A percentile compares a stretch with the other conserved stretches of the same genome.
Conservation (phyloP, 2,888 invertebrate genomes). For the Coenonympha glycerion region DNA sequence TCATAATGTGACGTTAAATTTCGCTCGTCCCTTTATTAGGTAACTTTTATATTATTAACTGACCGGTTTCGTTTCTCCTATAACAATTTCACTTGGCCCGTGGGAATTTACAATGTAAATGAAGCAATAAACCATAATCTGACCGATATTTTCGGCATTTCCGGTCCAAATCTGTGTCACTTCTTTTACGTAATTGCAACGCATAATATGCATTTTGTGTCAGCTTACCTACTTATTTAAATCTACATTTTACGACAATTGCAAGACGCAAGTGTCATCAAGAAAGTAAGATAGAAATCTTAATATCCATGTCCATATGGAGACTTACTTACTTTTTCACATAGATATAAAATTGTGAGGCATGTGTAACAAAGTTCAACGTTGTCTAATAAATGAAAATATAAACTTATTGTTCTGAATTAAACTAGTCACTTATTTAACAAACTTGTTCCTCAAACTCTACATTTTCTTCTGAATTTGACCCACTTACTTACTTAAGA, state of each 20-base stretch:
- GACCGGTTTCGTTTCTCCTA: slow-evolving; percentile 38
- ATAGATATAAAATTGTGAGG: not conserved
- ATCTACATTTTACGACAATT: slow-evolving; percentile 17
- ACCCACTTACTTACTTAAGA: not conserved
- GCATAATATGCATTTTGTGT: slow-evolving; percentile 16
- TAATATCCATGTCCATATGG: not conserved
- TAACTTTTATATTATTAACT: slow-evolving; percentile 38
- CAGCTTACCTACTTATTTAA: no score
- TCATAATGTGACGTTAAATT: slow-evolving; percentile 36
- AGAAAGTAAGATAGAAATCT: slow-evolving; percentile 3
- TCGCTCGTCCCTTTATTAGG: slow-evolving; percentile 38
- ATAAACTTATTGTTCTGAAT: slow-evolving; percentile 2
- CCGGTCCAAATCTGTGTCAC: slow-evolving; percentile 31
- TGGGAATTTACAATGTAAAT: slow-evolving; percentile 47
- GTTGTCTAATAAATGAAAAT: not conserved
- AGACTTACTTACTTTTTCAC: not conserved
- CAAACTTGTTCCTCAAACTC: not conserved
- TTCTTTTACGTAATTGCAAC: slow-evolving; percentile 31
- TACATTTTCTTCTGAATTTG: not conserved
- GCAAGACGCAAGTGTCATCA: slow-evolving; percentile 14
- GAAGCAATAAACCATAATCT: slow-evolving; percentile 33
- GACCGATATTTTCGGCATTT: slow-evolving; percentile 35
- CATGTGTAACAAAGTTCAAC: not conserved
- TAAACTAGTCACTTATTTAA: slow-evolving; percentile 1
- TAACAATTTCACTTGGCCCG: slow-evolving; percentile 44